These are phyloP conservation scores for Cynaeus angustus DNA, from an alignment of 2,888 invertebrate species.

Conservation along the genomic window DNA sequence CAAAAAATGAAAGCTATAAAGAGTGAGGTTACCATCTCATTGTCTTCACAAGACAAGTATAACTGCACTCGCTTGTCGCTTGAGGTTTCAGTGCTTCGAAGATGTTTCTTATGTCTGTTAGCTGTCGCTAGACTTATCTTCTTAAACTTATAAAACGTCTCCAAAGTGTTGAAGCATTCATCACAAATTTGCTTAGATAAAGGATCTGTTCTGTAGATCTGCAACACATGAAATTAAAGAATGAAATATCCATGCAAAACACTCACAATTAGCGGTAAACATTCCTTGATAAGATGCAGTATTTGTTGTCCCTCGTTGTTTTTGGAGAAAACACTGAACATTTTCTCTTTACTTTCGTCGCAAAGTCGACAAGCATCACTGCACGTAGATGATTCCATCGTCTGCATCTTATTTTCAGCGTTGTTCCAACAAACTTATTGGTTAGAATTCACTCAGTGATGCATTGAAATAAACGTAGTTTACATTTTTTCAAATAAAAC, in stretches of 20 bases:
- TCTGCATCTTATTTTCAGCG: conserved; percentile 48
- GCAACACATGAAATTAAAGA: conserved; percentile 52
- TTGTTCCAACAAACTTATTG: conserved; percentile 15
- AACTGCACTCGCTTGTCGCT: conserved; percentile 55
- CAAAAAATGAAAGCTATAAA: neutral
- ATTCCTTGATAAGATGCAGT: conserved; percentile 68
- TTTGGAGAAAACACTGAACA: conserved; percentile 69
- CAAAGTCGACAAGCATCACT: conserved; percentile 68
- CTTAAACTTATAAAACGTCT: conserved; percentile 63
- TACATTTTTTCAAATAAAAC: conserved; percentile 58
- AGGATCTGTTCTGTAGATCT: conserved; percentile 70
- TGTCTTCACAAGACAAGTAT: conserved; percentile 52
- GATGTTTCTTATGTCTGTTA: conserved; percentile 62
- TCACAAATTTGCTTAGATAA: conserved; percentile 69
- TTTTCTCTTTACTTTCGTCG: conserved; percentile 64
- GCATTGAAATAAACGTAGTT: conserved; percentile 24
- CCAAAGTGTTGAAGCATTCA: conserved; percentile 65
- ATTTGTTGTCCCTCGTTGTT: conserved; percentile 68
- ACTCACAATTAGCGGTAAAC: conserved; percentile 69
- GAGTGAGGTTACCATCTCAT: conserved; percentile 26
- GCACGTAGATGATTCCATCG: conserved; percentile 55
- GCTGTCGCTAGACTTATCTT: conserved; percentile 63
- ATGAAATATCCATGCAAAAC: neutral
- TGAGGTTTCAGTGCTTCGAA: conserved; percentile 53
- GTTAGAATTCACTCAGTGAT: conserved; percentile 48